Evolutionary conservation across 2,888 invertebrate genomes (phyloP).

Genomic region (Myopa tessellatipennis): DNA sequence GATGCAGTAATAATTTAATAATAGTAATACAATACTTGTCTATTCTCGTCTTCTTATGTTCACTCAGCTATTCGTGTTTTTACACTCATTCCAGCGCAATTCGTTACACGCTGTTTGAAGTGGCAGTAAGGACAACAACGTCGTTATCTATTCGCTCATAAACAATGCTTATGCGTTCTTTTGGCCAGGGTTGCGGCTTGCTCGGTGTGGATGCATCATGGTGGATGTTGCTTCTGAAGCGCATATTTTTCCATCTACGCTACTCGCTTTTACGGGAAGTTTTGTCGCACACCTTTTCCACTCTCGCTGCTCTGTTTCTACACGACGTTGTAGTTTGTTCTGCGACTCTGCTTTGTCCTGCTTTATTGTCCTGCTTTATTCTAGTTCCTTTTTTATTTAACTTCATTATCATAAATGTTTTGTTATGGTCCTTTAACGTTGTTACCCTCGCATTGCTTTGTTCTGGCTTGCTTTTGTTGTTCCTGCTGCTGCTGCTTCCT

Average conservation of each 20-base stretch:
- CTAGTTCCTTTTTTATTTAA: slow-evolving; percentile 39
- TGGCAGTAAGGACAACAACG: not conserved
- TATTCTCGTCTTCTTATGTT: not conserved
- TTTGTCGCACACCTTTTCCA: not conserved
- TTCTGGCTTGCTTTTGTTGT: not conserved
- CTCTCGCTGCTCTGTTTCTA: not conserved
- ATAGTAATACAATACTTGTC: not conserved
- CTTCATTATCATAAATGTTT: slow-evolving; percentile 54
- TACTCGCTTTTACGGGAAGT: not conserved
- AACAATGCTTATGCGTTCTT: slow-evolving; percentile 7
- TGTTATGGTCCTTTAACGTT: slow-evolving; percentile 34
- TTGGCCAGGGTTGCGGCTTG: not conserved
- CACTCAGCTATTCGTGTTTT: not conserved
- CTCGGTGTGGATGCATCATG: not conserved
- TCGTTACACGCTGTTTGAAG: not conserved
- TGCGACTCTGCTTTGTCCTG: not conserved
- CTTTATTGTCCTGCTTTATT: slow-evolving; percentile 35
- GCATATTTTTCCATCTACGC: too few relatives aligned
- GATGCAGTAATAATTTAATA: too few relatives aligned
- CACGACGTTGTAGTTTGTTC: not conserved
- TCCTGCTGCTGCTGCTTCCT: slow-evolving; percentile 8
- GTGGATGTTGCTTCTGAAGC: too few relatives aligned
- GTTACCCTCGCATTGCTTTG: slow-evolving; percentile 41
- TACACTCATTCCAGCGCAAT: not conserved
- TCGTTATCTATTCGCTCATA: slow-evolving; percentile 9